Conservation (phyloP, 2,797 vertebrate genomes). For the Acrossocheilus wenchowensis region DNA sequence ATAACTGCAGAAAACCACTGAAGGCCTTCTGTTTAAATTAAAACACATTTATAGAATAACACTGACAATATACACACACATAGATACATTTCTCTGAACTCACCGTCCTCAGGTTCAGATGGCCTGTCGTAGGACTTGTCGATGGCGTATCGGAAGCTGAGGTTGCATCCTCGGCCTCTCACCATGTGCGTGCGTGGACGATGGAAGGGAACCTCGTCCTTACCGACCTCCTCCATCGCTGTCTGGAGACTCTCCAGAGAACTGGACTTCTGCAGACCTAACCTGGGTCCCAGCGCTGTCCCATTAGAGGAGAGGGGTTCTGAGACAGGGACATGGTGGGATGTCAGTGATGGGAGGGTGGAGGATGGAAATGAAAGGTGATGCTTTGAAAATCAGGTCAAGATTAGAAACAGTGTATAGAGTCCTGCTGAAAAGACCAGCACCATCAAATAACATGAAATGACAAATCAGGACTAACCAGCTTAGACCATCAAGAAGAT, state of each 20-base stretch:
- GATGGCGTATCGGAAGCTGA: slow-evolving; percentile 93
- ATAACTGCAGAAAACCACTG: slow-evolving; percentile 11
- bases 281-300: slow-evolving; percentile 86
- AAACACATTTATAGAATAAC: neutral
- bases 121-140: slow-evolving; percentile 96
- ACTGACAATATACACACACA: neutral
- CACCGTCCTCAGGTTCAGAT: slow-evolving; percentile 87
- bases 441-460: no score
- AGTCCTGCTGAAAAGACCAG: slow-evolving; percentile 8
- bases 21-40: slow-evolving; percentile 12
- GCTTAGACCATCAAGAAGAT: neutral
- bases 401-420: neutral
- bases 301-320: slow-evolving; percentile 55
- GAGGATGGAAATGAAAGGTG: neutral
- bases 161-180: slow-evolving; percentile 89
- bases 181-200: slow-evolving; percentile 87
- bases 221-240: slow-evolving; percentile 87
- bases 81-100: slow-evolving; percentile 1
- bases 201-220: slow-evolving; percentile 88
- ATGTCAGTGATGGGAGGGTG: slow-evolving; percentile 21
- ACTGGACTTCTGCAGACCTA: slow-evolving; percentile 94
- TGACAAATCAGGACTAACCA: neutral
- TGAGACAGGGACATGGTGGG: slow-evolving; percentile 43
- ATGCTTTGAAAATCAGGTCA: neutral
- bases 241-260: slow-evolving; percentile 97